Evolutionary conservation across 2,113 vertebrate species (phyloP), one percentile per base, ranked within the genome.

Genomic region (Climacteris rufus): DNA sequence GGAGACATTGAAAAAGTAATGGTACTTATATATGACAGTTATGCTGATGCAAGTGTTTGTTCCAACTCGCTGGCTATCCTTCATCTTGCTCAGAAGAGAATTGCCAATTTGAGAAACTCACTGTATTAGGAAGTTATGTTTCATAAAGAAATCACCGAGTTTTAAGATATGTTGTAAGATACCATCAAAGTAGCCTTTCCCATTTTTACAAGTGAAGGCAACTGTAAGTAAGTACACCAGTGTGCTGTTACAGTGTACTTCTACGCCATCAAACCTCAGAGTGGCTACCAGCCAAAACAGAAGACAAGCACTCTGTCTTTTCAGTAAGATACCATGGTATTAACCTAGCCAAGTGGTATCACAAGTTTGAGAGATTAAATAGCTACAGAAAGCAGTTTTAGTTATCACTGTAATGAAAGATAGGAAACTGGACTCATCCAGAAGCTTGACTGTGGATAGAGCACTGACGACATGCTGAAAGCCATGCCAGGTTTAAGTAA

Each of bases 221-320:
- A 42, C 10, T 13, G 2, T 13, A 49, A 88, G 31, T 45, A 77
- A 53, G 57, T 25, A 44, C 27, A 53, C 19, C 11, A 60, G 7
- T 2, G 1, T 3, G 3, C 4, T 54, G 16, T 8, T 60, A 3
- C 6, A 28, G 40, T 3, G 5, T 49, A 11, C 11, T 81, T 89
- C 60, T 40, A 60, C 8, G 17, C 11, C 22, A 65, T 16, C 21
- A 95, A 77, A 60, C 15, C 25, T 31, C n/a, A 49, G 28, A 52
- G 13, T 2, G 8, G 11, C 13, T 61, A 60, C 6, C 63, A 65
- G 33, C 25, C 4, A 24, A 44, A 39, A 49, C 52, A 53, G 5
- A 47, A 39, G 20, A 64, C 24, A 72, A 18, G n/a, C 8, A 39
- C 4, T 3, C 56, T n/a, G 8, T 15, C 10, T 57, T 59, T 76